phyloP scores from a whole-genome alignment of 2,113 vertebrate species.

The Prochilodus magdalenae region DNA sequence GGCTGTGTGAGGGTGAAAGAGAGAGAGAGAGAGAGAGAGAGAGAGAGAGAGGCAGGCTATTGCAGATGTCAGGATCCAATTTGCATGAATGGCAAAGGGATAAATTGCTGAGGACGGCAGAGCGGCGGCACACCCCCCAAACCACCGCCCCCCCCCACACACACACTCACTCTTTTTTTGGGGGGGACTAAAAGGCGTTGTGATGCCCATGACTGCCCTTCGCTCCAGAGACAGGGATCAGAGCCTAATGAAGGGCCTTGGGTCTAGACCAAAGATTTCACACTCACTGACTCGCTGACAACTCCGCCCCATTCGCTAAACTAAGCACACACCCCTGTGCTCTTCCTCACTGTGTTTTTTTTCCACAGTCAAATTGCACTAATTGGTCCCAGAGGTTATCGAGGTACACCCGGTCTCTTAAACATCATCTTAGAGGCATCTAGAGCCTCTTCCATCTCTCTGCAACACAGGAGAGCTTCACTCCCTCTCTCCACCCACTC shows the following conservation, averaged over 20 bases:
- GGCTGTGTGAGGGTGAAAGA: not conserved
- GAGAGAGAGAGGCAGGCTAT: conserved; percentile 67
- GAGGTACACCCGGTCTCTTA: conserved; percentile 76
- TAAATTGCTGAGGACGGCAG: conserved; percentile 76
- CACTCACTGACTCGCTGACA: conserved; percentile 75
- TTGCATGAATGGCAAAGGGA: conserved; percentile 79
- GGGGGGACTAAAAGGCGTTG: conserved; percentile 69
- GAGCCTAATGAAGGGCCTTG: conserved; percentile 77
- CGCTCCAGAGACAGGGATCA: conserved; percentile 76
- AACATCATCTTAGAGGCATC: conserved; percentile 65
- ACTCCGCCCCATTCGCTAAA: conserved; percentile 49
- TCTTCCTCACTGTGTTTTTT: conserved; percentile 34
- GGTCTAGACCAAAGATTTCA: conserved; percentile 78
- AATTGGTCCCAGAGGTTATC: conserved; percentile 85
- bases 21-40: conserved; percentile 41
- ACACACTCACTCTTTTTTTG: conserved; percentile 54
- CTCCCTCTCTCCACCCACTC: conserved; percentile 18
- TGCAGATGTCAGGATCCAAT: conserved; percentile 79
- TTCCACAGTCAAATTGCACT: conserved; percentile 73
- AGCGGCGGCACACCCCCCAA: conserved; percentile 56
- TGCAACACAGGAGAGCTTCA: conserved; percentile 12
- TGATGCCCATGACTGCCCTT: conserved; percentile 76
- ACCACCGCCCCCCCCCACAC: too few relatives aligned
- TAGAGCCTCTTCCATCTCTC: conserved; percentile 15
- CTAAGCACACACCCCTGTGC: conserved; percentile 29